Evolutionary conservation across 2,888 invertebrate species (phyloP), one percentile per base, ranked within the genome.

Genomic region (Xestia rhomboidea): DNA sequence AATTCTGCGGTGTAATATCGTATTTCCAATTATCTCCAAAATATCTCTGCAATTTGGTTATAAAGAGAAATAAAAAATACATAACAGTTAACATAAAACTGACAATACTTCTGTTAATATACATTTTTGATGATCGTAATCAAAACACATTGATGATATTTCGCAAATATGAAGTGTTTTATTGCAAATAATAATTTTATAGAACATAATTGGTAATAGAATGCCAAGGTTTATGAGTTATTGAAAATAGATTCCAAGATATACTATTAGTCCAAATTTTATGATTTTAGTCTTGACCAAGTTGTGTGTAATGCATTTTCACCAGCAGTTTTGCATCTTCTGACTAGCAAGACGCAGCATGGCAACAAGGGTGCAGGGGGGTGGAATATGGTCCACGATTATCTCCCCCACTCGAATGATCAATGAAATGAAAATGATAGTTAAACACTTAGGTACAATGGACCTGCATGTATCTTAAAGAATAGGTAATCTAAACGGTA

Each of bases 141-240:
- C 75, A 75, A 84, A 63, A 68, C 44, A 67, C 63, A 60, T 67
- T 68, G 68, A 76, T 73, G 46, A 73, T 68, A 80, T 87, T 82
- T 85, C 70, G 82, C 76, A 86, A 87, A 82, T 62, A 71, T 63
- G 21, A 64, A 76, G 51, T 76, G 68, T 76, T 77, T 77, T 82
- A 86, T 87, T 87, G 62, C 77, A 82, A 82, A 78, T 73, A 75
- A 76, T 75, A 69, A 77, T 77, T 46, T 27, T 73, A 77, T 76
- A 67, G 76, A 79, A 74, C 51, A 67, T 69, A 67, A 67, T 78
- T 74, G 67, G 73, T 73, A 63, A 73, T 68, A 49, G 66, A 75
- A 27, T 21, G 21, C 49, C 87, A 86, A 85, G 85, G 85, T 80
- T 85, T 82, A 80, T 66, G 76, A 69, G 27, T 6, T 34, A 68